Evolutionary conservation across 2,888 invertebrate genomes (phyloP).

Genomic region (Opisthograptis luteolata): DNA sequence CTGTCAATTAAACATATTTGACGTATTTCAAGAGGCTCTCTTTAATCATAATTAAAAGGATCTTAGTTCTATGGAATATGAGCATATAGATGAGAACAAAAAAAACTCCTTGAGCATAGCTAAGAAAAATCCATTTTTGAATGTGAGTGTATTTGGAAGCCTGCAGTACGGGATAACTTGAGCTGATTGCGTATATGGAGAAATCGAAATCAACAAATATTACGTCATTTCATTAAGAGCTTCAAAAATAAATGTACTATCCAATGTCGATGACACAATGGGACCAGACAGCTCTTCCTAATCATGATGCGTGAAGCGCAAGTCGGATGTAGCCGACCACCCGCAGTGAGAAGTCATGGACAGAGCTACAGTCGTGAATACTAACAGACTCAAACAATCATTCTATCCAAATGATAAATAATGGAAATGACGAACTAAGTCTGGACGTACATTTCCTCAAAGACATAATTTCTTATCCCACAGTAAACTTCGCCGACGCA

Average conservation of each 20-base stretch:
- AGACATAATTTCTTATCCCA: constrained; percentile 3
- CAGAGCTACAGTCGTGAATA: constrained; percentile 27
- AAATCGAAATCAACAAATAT: no score
- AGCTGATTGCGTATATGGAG: no score
- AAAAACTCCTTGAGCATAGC: no score
- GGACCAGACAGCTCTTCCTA: constrained; percentile 13
- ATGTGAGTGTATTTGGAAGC: no score
- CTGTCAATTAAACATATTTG: no score
- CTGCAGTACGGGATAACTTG: no score
- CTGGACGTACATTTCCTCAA: not conserved
- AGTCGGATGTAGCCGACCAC: constrained; percentile 33
- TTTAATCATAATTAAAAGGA: no score
- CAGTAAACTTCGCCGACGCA: constrained; percentile 14
- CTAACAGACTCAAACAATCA: constrained; percentile 10
- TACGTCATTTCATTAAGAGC: no score
- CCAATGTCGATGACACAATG: constrained; percentile 6
- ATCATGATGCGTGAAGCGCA: constrained; percentile 41
- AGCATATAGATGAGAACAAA: no score
- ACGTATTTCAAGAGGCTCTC: no score
- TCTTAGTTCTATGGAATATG: no score
- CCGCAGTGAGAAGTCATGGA: constrained; percentile 30
- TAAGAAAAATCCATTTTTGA: no score
- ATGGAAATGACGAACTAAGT: not conserved
- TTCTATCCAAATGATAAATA: not conserved
- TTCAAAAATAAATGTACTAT: not conserved